Percentiles rank a stretch among this genome's conserved stretches.
phyloP scores from a whole-genome alignment of 2,113 vertebrate species.

The Osmerus eperlanus region DNA sequence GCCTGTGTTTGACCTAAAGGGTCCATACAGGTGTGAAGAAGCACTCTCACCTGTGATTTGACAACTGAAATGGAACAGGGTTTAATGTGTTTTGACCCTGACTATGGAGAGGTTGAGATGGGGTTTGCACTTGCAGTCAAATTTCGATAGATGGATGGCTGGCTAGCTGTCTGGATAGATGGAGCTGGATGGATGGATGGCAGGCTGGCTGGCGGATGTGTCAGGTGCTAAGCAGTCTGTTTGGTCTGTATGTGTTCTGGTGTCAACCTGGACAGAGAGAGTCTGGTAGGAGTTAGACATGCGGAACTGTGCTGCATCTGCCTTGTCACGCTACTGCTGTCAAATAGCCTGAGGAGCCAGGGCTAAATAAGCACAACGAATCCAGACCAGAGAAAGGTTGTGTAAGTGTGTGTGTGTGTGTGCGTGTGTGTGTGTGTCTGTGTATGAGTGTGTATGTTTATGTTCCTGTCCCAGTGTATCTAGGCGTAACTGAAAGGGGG shows the following conservation, averaged over 20 bases:
- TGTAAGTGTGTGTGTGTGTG: conserved; percentile 12
- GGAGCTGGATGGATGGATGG: too few relatives aligned
- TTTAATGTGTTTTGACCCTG: too few relatives aligned
- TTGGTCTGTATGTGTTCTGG: not conserved
- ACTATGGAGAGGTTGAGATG: too few relatives aligned
- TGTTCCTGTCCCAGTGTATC: not conserved
- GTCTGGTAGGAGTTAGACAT: conserved; percentile 62
- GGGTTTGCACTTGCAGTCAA: too few relatives aligned
- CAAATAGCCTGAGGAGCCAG: conserved; percentile 46
- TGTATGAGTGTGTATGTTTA: conserved; percentile 5
- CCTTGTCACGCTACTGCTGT: conserved; percentile 56
- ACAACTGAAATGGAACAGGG: not conserved
- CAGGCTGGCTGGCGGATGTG: not conserved
- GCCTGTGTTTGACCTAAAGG: conserved; percentile 47
- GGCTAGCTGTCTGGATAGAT: too few relatives aligned
- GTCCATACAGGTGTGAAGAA: conserved; percentile 35
- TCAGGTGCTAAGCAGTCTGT: conserved; percentile 26
- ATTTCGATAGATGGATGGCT: too few relatives aligned
- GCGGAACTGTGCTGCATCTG: conserved; percentile 55
- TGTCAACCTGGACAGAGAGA: conserved; percentile 3
- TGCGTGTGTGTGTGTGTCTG: conserved; percentile 20
- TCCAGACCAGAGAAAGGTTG: conserved; percentile 39
- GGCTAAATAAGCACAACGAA: conserved; percentile 63
- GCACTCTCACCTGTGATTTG: not conserved
- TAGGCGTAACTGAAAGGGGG: conserved; percentile 19